These are phyloP conservation scores for Epizoanthus illoricatus DNA, from an alignment of 92 coral and sea anemone species.

Conservation along the genomic window DNA sequence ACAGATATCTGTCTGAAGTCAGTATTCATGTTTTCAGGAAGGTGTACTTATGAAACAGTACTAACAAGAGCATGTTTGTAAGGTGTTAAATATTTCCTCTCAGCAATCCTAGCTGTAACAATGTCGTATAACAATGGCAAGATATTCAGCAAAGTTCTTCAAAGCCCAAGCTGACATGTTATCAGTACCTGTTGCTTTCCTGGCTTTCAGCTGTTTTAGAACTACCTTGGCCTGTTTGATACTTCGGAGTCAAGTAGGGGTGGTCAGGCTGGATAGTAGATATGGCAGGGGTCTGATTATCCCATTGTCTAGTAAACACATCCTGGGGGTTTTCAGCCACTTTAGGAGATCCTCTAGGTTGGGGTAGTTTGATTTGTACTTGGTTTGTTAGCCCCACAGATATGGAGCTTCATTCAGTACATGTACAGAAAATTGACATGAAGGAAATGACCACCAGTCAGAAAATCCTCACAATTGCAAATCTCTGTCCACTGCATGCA, in stretches of 20 bases:
- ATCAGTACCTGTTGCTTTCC: neutral
- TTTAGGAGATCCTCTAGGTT: too few species aligned
- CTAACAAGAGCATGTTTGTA: conserved; percentile 36
- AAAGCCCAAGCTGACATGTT: neutral
- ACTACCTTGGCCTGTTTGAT: conserved; percentile 12
- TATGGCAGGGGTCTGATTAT: neutral
- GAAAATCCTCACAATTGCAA: too few species aligned
- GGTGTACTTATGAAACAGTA: conserved; percentile 26
- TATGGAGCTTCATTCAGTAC: too few species aligned
- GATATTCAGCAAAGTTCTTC: conserved; percentile 14
- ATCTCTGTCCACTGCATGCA: too few species aligned
- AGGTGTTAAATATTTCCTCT: neutral
- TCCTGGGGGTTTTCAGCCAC: conserved; percentile 22
- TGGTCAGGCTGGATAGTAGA: neutral
- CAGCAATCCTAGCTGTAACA: neutral
- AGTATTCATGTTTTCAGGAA: conserved; percentile 25
- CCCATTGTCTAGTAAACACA: conserved; percentile 19
- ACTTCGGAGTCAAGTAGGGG: conserved; percentile 2
- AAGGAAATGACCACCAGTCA: too few species aligned
- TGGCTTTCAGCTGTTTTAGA: conserved; percentile 1
- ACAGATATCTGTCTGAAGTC: conserved; percentile 41
- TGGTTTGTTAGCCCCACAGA: too few species aligned
- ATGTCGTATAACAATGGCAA: conserved; percentile 20
- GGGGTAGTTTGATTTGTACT: too few species aligned
- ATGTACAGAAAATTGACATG: too few species aligned